Percentiles rank a stretch among this genome's conserved stretches.
These are phyloP conservation scores for Morinoia aosen DNA, from an alignment of 2,888 invertebrate species.

Conservation along the genomic window DNA sequence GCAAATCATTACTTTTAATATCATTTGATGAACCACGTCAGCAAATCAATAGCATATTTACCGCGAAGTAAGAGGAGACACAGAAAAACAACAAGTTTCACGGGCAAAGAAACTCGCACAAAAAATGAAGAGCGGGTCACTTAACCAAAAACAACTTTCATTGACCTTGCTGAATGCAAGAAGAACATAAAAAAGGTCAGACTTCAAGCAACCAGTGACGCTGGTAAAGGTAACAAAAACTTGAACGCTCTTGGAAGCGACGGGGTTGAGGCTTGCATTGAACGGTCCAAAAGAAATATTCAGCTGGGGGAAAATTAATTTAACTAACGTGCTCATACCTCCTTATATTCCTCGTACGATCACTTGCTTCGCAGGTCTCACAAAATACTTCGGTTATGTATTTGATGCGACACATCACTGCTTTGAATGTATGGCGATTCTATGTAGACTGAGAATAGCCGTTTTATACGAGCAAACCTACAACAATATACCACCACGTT, in stretches of 20 bases:
- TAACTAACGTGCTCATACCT: neutral
- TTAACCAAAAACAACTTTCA: neutral
- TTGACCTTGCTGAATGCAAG: neutral
- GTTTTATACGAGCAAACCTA: no score
- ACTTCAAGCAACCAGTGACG: neutral
- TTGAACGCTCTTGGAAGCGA: conserved; percentile 94
- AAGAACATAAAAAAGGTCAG: neutral
- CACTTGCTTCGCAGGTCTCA: no score
- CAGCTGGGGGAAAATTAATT: neutral
- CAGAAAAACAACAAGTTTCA: neutral
- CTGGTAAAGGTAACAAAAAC: conserved; percentile 77
- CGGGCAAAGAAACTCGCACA: neutral
- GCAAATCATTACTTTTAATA: neutral
- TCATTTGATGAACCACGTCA: neutral
- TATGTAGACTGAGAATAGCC: neutral
- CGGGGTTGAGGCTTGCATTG: conserved; percentile 76
- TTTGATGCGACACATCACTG: no score
- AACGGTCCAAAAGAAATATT: neutral
- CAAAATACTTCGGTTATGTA: neutral
- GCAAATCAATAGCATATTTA: neutral
- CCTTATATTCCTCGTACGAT: no score
- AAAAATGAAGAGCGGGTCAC: neutral
- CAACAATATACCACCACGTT: no score
- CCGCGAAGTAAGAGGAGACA: neutral
- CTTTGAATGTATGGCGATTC: neutral